These are phyloP conservation scores for Tachycineta bicolor DNA, from an alignment of 2,113 vertebrate genomes.

Conservation along the genomic window DNA sequence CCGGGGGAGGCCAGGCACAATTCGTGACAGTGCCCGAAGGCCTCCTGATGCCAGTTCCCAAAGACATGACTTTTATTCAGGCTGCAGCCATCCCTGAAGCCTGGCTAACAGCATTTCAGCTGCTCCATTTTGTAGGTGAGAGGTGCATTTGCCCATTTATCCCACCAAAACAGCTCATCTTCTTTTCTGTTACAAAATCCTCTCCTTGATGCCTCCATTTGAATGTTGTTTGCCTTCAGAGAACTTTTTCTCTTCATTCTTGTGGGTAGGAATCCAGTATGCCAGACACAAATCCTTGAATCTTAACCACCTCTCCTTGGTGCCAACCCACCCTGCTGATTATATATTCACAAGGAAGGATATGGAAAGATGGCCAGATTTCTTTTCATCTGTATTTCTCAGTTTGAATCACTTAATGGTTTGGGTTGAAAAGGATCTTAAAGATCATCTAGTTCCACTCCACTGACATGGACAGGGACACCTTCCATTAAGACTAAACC, in stretches of 20 bases:
- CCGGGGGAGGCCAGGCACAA: conserved; percentile 86
- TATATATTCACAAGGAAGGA: not conserved
- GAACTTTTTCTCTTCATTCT: not conserved
- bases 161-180: not conserved
- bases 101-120: conserved; percentile 88
- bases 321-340: not conserved
- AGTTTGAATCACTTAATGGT: not conserved
- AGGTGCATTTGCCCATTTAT: not conserved
- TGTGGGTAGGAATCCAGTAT: not conserved
- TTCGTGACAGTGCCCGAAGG: conserved; percentile 79
- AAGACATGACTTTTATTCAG: conserved; percentile 73
- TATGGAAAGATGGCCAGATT: not conserved
- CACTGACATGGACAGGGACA: not conserved
- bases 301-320: not conserved
- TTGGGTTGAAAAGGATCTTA: not conserved
- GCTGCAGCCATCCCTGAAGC: conserved; percentile 86
- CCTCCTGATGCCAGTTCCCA: conserved; percentile 79
- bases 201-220: not conserved
- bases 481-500: not conserved
- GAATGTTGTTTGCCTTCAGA: not conserved
- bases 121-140: conserved; percentile 83
- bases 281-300: not conserved
- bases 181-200: not conserved
- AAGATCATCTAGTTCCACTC: not conserved
- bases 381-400: not conserved